Percentiles rank a stretch among this genome's conserved stretches.
phyloP scores from a whole-genome alignment of 2,113 vertebrate genomes.

The Caracal caracal region DNA sequence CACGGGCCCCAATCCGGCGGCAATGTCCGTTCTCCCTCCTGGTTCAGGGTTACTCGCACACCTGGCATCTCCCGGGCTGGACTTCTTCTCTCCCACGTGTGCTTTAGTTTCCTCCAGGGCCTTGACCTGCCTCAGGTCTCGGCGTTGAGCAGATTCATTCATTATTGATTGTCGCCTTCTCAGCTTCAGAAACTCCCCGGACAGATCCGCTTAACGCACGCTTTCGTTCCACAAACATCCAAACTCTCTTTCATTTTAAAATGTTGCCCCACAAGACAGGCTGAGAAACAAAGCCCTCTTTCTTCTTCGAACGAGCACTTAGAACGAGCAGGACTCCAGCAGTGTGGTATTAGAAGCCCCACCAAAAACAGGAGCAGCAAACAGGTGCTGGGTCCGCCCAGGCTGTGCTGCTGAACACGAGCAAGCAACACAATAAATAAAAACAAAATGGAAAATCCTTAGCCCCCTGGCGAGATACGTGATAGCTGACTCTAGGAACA shows the following conservation, averaged over 20 bases:
- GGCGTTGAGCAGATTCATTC: background rate
- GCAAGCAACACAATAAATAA: background rate
- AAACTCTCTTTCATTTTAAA: background rate
- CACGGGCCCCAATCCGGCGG: rapidly evolving
- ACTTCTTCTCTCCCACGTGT: background rate
- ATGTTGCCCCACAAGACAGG: background rate
- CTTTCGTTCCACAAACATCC: background rate
- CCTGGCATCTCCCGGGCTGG: rapidly evolving
- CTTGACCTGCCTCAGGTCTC: background rate
- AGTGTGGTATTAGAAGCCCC: rapidly evolving
- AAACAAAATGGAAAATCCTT: background rate
- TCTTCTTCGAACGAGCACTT: background rate
- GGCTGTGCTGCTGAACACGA: background rate
- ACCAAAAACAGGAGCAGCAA: background rate
- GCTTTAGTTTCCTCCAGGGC: too few relatives aligned
- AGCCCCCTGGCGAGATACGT: background rate
- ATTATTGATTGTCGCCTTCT: background rate
- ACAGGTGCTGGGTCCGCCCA: too few relatives aligned
- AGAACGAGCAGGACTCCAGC: too few relatives aligned
- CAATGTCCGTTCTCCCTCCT: background rate
- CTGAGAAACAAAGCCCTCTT: background rate
- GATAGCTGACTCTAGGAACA: too few relatives aligned
- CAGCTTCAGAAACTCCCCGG: background rate
- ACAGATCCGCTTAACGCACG: background rate
- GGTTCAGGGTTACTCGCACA: rapidly evolving